These are phyloP conservation scores for Ichneumoninae sp. DNA, from an alignment of 2,888 invertebrate genomes.

Conservation along the genomic window DNA sequence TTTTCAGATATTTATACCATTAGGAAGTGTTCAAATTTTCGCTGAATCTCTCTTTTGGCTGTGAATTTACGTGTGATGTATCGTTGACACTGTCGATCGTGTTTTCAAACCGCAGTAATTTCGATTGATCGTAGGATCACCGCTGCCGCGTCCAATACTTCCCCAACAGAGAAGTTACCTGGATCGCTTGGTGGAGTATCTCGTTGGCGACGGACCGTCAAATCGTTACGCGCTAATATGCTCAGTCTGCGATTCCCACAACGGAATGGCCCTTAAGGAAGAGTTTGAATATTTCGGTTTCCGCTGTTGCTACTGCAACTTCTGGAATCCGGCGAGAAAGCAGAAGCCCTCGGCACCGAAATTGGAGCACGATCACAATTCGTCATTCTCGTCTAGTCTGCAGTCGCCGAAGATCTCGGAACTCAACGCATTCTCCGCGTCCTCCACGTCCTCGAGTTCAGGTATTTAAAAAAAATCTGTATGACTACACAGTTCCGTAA, in stretches of 20 bases:
- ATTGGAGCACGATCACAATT: conserved; percentile 79
- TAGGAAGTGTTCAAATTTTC: too few species aligned
- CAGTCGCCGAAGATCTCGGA: conserved; percentile 49
- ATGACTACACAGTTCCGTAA: neutral
- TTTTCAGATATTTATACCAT: too few species aligned
- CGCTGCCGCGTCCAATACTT: conserved; percentile 89
- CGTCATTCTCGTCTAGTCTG: conserved; percentile 56
- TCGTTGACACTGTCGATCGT: neutral
- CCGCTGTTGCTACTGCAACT: conserved; percentile 95
- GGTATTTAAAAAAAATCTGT: conserved; percentile 40
- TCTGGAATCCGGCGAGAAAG: conserved; percentile 95
- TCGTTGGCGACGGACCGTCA: conserved; percentile 97
- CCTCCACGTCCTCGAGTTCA: conserved; percentile 61
- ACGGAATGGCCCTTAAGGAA: conserved; percentile 93
- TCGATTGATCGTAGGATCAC: conserved; percentile 71
- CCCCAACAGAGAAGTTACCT: conserved; percentile 91
- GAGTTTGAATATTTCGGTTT: conserved; percentile 91
- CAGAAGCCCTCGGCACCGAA: conserved; percentile 92
- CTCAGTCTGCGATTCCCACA: conserved; percentile 94
- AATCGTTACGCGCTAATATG: conserved; percentile 98
- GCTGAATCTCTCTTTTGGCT: too few species aligned
- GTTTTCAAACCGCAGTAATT: neutral
- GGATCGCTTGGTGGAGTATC: conserved; percentile 96
- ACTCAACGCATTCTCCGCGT: conserved; percentile 55
- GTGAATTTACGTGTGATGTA: too few species aligned